Evolutionary conservation across 2,113 vertebrate species (phyloP).

Genomic region (Ageneiosus marmoratus): DNA sequence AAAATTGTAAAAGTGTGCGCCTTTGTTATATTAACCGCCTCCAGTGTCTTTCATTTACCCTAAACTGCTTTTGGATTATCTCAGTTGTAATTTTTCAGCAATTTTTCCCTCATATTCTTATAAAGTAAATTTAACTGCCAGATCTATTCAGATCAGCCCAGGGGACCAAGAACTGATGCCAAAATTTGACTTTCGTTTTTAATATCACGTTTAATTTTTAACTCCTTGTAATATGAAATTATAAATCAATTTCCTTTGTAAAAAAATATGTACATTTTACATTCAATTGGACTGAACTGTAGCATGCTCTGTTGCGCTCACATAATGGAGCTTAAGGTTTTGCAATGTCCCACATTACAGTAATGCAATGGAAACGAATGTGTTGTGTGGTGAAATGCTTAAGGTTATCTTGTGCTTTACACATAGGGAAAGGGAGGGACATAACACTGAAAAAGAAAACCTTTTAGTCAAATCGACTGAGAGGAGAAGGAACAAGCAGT

Average conservation of each 20-base stretch:
- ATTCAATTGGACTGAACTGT: background rate
- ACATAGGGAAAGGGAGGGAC: background rate
- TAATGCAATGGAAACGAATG: background rate
- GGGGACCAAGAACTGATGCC: background rate
- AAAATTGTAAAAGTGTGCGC: background rate
- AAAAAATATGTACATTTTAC: background rate
- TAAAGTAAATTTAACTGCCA: background rate
- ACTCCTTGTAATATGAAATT: background rate
- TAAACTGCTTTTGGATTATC: background rate
- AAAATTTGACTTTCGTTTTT: background rate
- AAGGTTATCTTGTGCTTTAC: background rate
- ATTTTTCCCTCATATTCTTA: background rate
- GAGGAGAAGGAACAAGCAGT: background rate
- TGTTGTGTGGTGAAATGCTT: slow-evolving; percentile 22
- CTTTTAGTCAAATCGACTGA: background rate
- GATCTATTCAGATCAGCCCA: background rate
- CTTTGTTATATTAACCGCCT: background rate
- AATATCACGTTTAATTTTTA: background rate
- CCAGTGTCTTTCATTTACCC: background rate
- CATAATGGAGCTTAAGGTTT: background rate
- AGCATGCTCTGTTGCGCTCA: background rate
- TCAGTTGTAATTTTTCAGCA: background rate
- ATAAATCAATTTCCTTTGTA: background rate
- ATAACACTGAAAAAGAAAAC: slow-evolving; percentile 8
- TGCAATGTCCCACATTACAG: background rate